phyloP scores from a whole-genome alignment of 2,797 vertebrate genomes.

The Parambassis ranga region DNA sequence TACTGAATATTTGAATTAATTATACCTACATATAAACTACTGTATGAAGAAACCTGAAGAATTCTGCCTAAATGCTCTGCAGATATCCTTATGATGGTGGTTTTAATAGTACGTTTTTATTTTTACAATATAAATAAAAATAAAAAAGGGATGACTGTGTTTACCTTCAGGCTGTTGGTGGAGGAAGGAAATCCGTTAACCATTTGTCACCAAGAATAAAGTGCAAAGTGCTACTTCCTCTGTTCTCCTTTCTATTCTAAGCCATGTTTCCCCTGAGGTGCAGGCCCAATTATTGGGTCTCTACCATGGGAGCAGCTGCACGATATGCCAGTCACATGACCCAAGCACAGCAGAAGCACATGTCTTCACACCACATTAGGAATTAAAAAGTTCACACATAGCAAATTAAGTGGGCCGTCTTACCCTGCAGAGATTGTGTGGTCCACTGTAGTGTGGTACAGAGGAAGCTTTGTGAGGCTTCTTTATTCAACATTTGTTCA shows the following conservation, averaged over 20 bases:
- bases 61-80: too few species aligned
- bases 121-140: too few species aligned
- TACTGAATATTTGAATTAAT: too few species aligned
- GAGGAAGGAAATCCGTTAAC: constrained; percentile 5
- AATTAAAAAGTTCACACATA: constrained; percentile 25
- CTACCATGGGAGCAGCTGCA: constrained; percentile 47
- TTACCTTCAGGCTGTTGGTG: too few species aligned
- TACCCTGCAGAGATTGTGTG: neutral
- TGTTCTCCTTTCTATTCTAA: constrained; percentile 61
- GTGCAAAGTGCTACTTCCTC: constrained; percentile 36
- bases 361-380: constrained; percentile 24
- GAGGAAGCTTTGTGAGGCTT: constrained; percentile 6
- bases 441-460: neutral
- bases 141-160: too few species aligned
- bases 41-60: too few species aligned
- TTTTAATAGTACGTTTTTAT: too few species aligned
- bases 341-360: constrained; percentile 20
- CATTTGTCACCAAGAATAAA: constrained; percentile 34
- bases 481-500: neutral
- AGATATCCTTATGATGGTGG: too few species aligned
- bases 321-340: constrained; percentile 50
- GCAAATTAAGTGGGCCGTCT: constrained; percentile 22
- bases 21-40: too few species aligned
- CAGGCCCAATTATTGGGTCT: constrained; percentile 53
- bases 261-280: constrained; percentile 49